These are phyloP conservation scores for Channa argus DNA, from an alignment of 2,113 vertebrate genomes.

Conservation along the genomic window DNA sequence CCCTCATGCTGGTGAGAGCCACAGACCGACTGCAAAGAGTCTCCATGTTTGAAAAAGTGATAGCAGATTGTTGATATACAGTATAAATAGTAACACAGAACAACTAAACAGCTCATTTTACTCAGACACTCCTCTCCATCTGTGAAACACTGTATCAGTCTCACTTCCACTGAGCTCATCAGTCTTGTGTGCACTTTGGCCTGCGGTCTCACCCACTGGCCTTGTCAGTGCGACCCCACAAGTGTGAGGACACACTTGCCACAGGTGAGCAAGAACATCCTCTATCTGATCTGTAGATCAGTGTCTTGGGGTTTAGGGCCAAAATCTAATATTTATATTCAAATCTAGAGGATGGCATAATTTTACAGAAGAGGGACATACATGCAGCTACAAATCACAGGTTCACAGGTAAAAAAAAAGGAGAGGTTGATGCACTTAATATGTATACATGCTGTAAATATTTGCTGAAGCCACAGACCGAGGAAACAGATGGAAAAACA, in stretches of 20 bases:
- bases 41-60: slow-evolving; percentile 29
- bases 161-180: slow-evolving; percentile 28
- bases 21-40: slow-evolving; percentile 23
- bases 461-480: neutral
- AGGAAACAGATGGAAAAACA: slow-evolving; percentile 4
- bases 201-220: neutral
- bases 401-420: neutral
- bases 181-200: slow-evolving; percentile 16
- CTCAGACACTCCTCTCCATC: slow-evolving; percentile 54
- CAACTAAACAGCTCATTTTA: slow-evolving; percentile 44
- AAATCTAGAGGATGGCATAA: neutral
- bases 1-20: slow-evolving; percentile 33
- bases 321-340: neutral
- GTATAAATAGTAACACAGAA: slow-evolving; percentile 39
- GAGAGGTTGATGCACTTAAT: neutral
- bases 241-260: slow-evolving; percentile 19
- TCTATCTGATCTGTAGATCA: slow-evolving; percentile 1
- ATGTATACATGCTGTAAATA: slow-evolving; percentile 10
- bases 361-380: neutral
- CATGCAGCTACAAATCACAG: neutral
- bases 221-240: neutral
- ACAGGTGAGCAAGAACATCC: slow-evolving; percentile 24
- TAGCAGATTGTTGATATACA: slow-evolving; percentile 51
- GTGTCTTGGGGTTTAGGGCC: neutral
- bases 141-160: slow-evolving; percentile 7